phyloP scores from a whole-genome alignment of 2,888 invertebrate genomes.

The Andrena flavipes region DNA sequence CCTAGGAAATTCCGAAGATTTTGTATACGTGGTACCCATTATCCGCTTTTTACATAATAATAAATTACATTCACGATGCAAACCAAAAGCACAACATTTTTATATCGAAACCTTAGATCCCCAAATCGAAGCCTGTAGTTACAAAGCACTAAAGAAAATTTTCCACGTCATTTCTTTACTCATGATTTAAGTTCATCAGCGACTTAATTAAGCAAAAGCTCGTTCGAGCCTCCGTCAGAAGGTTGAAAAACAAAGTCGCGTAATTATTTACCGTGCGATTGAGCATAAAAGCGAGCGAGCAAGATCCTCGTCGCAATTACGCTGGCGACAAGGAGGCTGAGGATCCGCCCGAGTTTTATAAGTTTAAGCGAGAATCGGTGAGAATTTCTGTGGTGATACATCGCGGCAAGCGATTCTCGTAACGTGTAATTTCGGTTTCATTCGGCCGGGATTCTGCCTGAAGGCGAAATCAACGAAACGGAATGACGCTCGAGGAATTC shows the following conservation, averaged over 20 bases:
- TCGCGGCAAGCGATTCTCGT: constrained; percentile 12
- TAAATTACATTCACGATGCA: no score
- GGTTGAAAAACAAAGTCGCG: background rate
- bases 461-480: constrained; percentile 46
- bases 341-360: background rate
- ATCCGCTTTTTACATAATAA: no score
- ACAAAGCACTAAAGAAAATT: no score
- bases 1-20: background rate
- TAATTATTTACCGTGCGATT: constrained; percentile 9
- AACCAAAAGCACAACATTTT: no score
- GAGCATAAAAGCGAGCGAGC: background rate
- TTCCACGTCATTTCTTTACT: no score
- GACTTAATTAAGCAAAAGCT: constrained; percentile 10
- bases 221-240: background rate
- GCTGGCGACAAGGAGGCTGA: background rate
- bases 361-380: constrained; percentile 6
- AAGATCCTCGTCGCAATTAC: constrained; percentile 19
- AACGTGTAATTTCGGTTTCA: constrained; percentile 36
- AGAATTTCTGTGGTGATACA: constrained; percentile 17
- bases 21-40: background rate
- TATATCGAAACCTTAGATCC: no score
- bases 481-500: constrained; percentile 30
- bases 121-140: no score
- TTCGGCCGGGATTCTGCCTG: background rate
- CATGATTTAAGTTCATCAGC: background rate